Evolutionary conservation across 2,888 invertebrate species (phyloP).

Genomic region (Lapara coniferarum): DNA sequence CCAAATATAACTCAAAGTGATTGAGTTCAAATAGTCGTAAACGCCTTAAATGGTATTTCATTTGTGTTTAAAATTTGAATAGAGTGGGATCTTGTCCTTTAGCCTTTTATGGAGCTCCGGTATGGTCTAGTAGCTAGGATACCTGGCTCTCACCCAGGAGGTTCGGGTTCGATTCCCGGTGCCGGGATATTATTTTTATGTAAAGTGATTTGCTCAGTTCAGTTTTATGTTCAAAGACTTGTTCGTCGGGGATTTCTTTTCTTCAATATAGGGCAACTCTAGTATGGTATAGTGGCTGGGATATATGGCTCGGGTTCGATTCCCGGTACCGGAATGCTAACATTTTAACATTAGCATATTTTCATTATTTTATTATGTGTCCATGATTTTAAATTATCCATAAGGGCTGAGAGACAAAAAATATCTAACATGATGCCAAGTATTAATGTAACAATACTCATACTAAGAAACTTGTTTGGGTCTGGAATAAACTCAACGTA

Average conservation of each 20-base stretch:
- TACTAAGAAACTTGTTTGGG: background rate
- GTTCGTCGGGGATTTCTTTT: too few relatives aligned
- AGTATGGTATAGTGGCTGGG: conserved; percentile 87
- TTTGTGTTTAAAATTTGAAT: too few relatives aligned
- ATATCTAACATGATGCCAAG: too few relatives aligned
- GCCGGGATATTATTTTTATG: conserved; percentile 43
- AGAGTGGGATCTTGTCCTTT: too few relatives aligned
- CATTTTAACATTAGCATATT: too few relatives aligned
- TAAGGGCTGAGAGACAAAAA: too few relatives aligned
- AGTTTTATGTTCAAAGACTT: background rate
- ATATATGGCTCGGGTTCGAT: conserved; percentile 82
- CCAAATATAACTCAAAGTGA: too few relatives aligned
- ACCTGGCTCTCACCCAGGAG: conserved; percentile 88
- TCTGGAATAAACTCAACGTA: too few relatives aligned
- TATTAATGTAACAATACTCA: background rate
- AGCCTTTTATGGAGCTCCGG: conserved; percentile 38
- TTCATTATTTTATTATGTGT: too few relatives aligned
- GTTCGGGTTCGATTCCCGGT: conserved; percentile 85
- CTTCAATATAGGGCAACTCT: conserved; percentile 33
- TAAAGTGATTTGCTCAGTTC: background rate
- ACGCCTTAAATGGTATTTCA: too few relatives aligned
- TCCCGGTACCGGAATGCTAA: background rate
- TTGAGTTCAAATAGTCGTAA: too few relatives aligned
- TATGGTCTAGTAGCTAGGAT: conserved; percentile 88
- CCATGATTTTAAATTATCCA: too few relatives aligned